phyloP scores from a whole-genome alignment of 2,113 vertebrate species.

The Aleadryas rufinucha region DNA sequence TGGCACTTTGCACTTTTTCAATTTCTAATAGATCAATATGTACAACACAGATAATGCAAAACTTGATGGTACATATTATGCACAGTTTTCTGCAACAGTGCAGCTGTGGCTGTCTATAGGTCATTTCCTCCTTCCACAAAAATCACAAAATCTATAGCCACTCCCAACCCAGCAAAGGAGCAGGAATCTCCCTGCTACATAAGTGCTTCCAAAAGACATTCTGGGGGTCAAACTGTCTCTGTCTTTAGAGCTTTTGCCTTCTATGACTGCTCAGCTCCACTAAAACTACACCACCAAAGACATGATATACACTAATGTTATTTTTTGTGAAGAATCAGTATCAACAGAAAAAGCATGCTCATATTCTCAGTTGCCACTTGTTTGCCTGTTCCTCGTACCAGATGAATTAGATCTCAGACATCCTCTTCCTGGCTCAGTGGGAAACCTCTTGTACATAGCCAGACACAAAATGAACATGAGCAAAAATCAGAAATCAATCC shows the following conservation, averaged over 20 bases:
- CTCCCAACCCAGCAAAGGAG: not conserved
- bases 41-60: not conserved
- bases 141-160: not conserved
- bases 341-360: not conserved
- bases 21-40: not conserved
- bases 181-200: not conserved
- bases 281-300: not conserved
- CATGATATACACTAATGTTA: not conserved
- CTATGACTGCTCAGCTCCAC: not conserved
- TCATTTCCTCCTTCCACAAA: not conserved
- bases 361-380: not conserved
- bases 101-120: not conserved
- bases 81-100: not conserved
- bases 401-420: not conserved
- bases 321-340: not conserved
- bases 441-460: not conserved
- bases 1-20: not conserved
- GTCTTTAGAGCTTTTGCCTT: not conserved
- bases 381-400: not conserved
- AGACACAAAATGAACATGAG: not conserved
- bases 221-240: not conserved
- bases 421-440: not conserved
- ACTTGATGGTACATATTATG: not conserved
- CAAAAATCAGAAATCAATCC: not conserved
- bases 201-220: not conserved